A percentile compares a stretch with the other conserved stretches of the same genome.
Evolutionary conservation across 2,113 vertebrate genomes (phyloP).

Genomic region (Misgurnus mizolepis): DNA sequence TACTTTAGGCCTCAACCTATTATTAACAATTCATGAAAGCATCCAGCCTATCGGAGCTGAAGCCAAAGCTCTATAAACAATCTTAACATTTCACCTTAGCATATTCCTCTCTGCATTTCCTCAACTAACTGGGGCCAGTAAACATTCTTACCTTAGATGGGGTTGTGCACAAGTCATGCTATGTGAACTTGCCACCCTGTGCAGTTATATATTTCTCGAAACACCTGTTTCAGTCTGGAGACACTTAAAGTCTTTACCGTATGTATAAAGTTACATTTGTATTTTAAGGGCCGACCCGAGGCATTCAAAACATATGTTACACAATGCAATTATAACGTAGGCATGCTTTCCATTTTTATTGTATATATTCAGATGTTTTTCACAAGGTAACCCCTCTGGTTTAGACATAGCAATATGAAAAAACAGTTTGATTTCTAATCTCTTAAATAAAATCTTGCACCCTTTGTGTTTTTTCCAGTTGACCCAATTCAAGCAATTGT

Average conservation of each 20-base stretch:
- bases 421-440: too few species aligned
- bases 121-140: constrained; percentile 43
- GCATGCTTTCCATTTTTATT: too few species aligned
- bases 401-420: too few species aligned
- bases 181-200: neutral
- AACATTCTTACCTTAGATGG: constrained; percentile 52
- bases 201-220: neutral
- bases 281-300: too few species aligned
- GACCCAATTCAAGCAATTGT: neutral
- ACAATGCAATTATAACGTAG: too few species aligned
- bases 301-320: too few species aligned
- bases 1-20: neutral
- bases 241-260: too few species aligned
- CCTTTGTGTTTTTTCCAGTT: neutral
- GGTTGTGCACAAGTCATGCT: constrained; percentile 36
- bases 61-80: constrained; percentile 42
- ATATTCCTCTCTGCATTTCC: constrained; percentile 38
- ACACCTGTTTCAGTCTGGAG: neutral
- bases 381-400: too few species aligned
- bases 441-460: neutral
- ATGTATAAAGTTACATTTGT: neutral
- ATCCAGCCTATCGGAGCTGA: neutral
- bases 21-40: neutral
- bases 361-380: too few species aligned
- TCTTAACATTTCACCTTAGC: constrained; percentile 25